Evolutionary conservation across 2,113 vertebrate species (phyloP).

Genomic region (Rhea pennata): DNA sequence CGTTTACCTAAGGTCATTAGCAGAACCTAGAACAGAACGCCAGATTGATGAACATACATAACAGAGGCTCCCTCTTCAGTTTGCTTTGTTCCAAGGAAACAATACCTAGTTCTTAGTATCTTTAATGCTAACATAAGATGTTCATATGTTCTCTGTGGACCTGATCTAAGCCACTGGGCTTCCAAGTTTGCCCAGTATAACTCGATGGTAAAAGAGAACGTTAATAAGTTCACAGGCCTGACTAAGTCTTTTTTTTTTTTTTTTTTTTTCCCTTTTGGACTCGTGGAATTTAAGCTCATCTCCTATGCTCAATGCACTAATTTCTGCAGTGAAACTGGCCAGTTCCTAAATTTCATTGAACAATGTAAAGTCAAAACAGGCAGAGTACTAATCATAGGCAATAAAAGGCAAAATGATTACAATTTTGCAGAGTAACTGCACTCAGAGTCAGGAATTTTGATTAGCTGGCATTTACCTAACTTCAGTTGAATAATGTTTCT

Average conservation of each 20-base stretch:
- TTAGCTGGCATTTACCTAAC: neutral
- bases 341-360: neutral
- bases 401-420: neutral
- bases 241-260: neutral
- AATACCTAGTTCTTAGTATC: neutral
- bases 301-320: neutral
- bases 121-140: neutral
- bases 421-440: neutral
- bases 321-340: neutral
- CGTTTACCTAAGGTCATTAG: neutral
- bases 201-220: neutral
- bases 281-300: neutral
- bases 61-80: neutral
- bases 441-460: neutral
- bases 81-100: neutral
- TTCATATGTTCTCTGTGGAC: neutral
- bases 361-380: neutral
- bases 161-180: neutral
- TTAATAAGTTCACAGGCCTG: neutral
- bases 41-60: neutral
- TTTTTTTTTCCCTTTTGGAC: neutral
- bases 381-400: neutral
- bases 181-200: neutral
- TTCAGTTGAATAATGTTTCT: neutral
- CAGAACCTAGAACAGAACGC: neutral